Conservation (phyloP, 2,888 invertebrate genomes). For the Sepiola atlantica region DNA sequence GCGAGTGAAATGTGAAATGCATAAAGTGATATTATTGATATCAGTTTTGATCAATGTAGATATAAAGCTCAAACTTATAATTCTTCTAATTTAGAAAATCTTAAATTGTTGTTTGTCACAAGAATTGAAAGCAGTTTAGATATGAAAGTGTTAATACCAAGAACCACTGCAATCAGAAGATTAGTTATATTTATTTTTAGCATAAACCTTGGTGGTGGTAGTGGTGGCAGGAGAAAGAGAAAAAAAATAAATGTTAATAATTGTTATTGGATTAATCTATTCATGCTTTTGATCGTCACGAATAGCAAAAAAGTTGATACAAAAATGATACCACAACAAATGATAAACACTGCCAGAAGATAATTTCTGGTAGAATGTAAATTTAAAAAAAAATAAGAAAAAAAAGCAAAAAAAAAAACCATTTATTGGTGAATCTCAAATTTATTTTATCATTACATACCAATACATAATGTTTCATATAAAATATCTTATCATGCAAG, state of each 20-base stretch:
- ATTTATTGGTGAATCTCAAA: not conserved
- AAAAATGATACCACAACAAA: conserved; percentile 6
- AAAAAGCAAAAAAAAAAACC: not conserved
- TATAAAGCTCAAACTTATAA: too few species aligned
- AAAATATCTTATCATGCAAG: too few species aligned
- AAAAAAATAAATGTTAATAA: not conserved
- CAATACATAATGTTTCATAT: too few species aligned
- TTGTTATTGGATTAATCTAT: not conserved
- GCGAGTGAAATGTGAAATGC: too few species aligned
- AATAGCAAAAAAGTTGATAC: not conserved
- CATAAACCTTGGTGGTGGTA: not conserved
- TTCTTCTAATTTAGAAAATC: too few species aligned
- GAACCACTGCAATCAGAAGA: not conserved
- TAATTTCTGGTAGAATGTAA: not conserved
- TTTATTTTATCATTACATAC: too few species aligned
- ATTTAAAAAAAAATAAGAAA: not conserved
- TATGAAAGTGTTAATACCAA: not conserved
- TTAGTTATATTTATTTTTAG: not conserved
- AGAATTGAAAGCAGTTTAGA: not conserved
- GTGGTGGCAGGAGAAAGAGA: not conserved
- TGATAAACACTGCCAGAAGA: not conserved
- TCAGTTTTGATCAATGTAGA: too few species aligned
- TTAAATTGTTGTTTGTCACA: not conserved
- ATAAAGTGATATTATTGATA: too few species aligned
- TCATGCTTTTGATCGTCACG: not conserved